These are phyloP conservation scores for Pygmarrhopalites habei DNA, from an alignment of 1,140 invertebrate species.

Conservation along the genomic window DNA sequence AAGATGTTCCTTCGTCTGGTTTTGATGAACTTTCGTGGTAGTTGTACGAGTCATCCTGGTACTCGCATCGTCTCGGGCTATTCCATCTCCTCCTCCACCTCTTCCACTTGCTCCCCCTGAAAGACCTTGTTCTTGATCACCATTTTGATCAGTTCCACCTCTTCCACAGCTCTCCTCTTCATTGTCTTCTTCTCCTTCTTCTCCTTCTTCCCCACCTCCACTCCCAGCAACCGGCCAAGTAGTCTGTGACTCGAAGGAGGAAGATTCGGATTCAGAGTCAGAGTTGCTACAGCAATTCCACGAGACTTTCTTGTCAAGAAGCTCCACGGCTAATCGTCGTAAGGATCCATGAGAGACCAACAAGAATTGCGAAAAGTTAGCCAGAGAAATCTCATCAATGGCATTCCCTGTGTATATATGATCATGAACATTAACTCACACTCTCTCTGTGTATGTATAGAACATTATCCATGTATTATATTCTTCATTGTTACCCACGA, in stretches of 20 bases:
- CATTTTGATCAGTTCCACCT: neutral
- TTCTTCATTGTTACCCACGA: too few relatives aligned
- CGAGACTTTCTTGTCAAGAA: slow-evolving; percentile 25
- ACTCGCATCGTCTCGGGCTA: neutral
- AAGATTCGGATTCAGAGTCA: too few relatives aligned
- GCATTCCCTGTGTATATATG: slow-evolving; percentile 22
- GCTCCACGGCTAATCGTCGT: slow-evolving; percentile 23
- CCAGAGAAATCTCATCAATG: slow-evolving; percentile 32
- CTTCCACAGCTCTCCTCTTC: neutral
- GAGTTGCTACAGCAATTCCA: too few relatives aligned
- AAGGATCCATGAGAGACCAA: slow-evolving; percentile 29
- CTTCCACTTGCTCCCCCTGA: too few relatives aligned
- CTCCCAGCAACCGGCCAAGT: too few relatives aligned
- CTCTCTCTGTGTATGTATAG: too few relatives aligned
- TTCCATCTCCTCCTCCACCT: neutral
- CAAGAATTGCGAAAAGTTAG: slow-evolving; percentile 34
- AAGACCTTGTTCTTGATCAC: neutral
- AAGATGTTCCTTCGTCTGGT: neutral
- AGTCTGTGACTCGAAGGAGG: too few relatives aligned
- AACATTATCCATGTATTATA: too few relatives aligned
- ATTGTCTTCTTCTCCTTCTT: too few relatives aligned
- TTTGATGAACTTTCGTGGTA: slow-evolving; percentile 3
- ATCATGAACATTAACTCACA: neutral
- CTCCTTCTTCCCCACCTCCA: too few relatives aligned
- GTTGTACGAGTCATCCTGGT: neutral